Evolutionary conservation across 2,797 vertebrate genomes (phyloP).

Genomic region (Anomalospiza imberbis): DNA sequence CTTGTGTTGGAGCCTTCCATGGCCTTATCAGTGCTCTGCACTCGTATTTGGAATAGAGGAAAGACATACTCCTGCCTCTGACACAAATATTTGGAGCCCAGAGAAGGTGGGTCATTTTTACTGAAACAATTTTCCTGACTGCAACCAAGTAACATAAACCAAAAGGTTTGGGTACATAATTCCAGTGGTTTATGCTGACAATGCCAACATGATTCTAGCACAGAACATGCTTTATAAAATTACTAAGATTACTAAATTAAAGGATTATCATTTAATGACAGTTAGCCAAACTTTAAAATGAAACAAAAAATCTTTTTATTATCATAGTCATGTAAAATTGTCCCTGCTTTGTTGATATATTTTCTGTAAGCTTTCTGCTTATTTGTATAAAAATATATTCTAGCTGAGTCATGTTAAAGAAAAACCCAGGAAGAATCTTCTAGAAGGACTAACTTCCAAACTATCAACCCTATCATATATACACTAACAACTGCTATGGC

Average conservation of each 20-base stretch:
- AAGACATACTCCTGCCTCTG: background rate
- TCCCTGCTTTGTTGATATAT: background rate
- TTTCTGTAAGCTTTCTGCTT: conserved; percentile 6
- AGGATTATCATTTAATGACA: conserved; percentile 29
- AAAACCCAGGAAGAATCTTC: background rate
- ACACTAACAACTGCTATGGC: background rate
- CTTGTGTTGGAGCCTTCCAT: background rate
- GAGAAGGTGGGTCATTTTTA: background rate
- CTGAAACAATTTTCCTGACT: background rate
- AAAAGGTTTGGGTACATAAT: background rate
- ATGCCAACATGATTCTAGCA: background rate
- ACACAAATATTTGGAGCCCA: background rate
- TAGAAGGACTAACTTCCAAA: background rate
- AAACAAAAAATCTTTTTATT: background rate
- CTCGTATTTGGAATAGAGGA: background rate
- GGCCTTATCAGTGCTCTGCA: background rate
- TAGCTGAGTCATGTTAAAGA: background rate
- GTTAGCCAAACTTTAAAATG: background rate
- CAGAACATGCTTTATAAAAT: background rate
- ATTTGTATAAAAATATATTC: background rate
- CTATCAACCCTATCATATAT: background rate
- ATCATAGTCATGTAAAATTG: background rate
- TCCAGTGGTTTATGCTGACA: background rate
- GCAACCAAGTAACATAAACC: background rate
- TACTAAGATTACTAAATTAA: background rate